Base-by-base conservation (phyloP, 2,888 invertebrate genomes). In the Watsonalla cultraria region DNA sequence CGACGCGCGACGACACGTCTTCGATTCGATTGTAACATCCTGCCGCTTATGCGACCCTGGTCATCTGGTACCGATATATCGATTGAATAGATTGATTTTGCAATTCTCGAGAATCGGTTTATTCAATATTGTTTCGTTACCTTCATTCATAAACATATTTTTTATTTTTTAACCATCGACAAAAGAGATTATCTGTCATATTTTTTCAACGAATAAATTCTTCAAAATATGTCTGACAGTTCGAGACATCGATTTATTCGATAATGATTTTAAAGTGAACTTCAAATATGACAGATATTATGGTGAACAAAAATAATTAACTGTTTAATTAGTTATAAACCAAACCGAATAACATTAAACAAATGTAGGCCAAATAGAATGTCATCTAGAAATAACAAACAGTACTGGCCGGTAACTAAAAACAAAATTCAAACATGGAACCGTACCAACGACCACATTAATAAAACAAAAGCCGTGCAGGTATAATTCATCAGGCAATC, bases 401-500 rank as follows among this genome's bases (percentile, higher is more conserved):
- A 15, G 14, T 5, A 33, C 34, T 24, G 14, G 46, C 6, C 46
- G 42, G 35, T 52, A 39, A 37, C 54, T 51, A 47, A 47, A 51
- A 51, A 13, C 35, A 45, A 45, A 14, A 54, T 52, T 51, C 53
- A 14, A 55, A 59, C 59, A 62, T 55, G 13, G 51, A 54, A 47
- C 51, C 53, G 58, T 56, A 54, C 54, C 56, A 59, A 57, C 51
- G 57, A 11, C 8, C 42, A 55, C 61, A 54, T 67, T 65, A 66
- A 66, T 65, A 67, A 65, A 65, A 65, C 63, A 67, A 49, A 64
- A 72, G 59, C 64, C 56, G 55, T 62, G 61, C 63, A 57, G 70
- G 68, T 70, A 72, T 71, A 72, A 76, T 78, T 76, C 76, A 80
- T 76, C 78, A 76, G 72, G 72, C 71, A 68, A 78, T 78, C 74